Percentiles rank a stretch among this genome's conserved stretches.
Conservation (phyloP, 2,888 invertebrate species). For the Andrena dorsata region DNA sequence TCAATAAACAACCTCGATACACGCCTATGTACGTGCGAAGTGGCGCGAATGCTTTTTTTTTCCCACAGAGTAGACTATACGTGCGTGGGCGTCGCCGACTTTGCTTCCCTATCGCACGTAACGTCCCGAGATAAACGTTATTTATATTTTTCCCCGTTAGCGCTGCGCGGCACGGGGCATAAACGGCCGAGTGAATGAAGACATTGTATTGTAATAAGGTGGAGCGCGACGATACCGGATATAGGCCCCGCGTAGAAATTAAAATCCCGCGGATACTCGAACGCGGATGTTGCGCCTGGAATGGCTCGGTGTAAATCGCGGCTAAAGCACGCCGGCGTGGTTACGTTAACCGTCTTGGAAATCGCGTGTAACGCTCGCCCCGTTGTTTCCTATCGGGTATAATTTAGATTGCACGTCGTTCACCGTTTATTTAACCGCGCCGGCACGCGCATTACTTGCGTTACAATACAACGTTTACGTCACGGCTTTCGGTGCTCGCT, state of each 20-base stretch:
- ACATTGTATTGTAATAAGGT: constrained; percentile 54
- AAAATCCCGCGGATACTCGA: constrained; percentile 23
- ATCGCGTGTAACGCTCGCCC: constrained; percentile 50
- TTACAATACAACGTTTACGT: constrained; percentile 45
- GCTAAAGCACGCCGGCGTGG: constrained; percentile 40
- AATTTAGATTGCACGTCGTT: constrained; percentile 59
- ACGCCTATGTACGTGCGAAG: constrained; percentile 54
- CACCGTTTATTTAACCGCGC: constrained; percentile 57
- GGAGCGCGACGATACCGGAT: constrained; percentile 27
- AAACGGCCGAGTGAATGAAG: constrained; percentile 53
- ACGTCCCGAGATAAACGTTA: constrained; percentile 60
- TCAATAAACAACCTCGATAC: constrained; percentile 62
- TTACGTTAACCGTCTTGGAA: constrained; percentile 52
- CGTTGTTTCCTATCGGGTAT: constrained; percentile 53
- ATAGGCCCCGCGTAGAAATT: constrained; percentile 15
- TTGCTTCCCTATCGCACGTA: constrained; percentile 65
- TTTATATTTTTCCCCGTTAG: constrained; percentile 26
- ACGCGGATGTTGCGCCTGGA: constrained; percentile 44
- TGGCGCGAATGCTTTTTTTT: constrained; percentile 62
- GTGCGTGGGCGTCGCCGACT: constrained; percentile 59
- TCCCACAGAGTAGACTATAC: constrained; percentile 37
- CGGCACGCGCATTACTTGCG: constrained; percentile 50
- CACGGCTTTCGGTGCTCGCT: constrained; percentile 19
- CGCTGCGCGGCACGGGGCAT: constrained; percentile 18
- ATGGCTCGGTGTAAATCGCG: constrained; percentile 29